These are phyloP conservation scores for Exocentrus adspersus DNA, from an alignment of 2,888 invertebrate genomes.

Conservation along the genomic window DNA sequence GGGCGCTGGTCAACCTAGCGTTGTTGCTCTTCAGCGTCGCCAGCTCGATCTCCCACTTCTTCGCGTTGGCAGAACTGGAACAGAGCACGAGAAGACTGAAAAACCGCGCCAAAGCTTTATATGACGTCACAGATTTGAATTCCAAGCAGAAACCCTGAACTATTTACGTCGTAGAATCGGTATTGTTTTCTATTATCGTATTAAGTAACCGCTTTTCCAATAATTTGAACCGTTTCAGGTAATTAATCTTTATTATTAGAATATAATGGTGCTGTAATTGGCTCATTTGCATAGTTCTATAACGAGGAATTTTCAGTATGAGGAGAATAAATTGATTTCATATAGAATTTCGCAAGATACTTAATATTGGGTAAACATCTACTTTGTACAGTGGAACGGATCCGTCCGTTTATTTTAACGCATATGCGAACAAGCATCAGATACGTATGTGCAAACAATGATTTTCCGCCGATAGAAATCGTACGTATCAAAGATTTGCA, in stretches of 20 bases:
- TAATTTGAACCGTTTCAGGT: slow-evolving; percentile 3
- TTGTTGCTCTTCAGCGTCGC: slow-evolving; percentile 97
- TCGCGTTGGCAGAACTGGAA: slow-evolving; percentile 93
- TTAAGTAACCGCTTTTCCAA: slow-evolving; percentile 2
- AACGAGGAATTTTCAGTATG: no score
- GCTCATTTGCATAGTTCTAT: slow-evolving; percentile 9
- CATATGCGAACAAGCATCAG: no score
- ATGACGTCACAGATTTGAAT: no score
- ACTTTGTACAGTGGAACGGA: no score
- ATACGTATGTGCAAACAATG: background rate
- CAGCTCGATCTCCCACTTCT: slow-evolving; percentile 98
- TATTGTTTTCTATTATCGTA: slow-evolving; percentile 2
- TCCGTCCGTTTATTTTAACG: no score
- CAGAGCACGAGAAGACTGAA: no score
- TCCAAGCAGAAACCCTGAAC: no score
- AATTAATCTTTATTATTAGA: slow-evolving; percentile 13
- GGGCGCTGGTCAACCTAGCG: slow-evolving; percentile 90
- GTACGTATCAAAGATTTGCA: background rate
- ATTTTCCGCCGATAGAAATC: background rate
- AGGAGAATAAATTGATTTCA: no score
- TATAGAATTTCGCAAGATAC: no score
- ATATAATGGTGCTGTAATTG: slow-evolving; percentile 13
- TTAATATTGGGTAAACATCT: no score
- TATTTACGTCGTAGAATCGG: background rate
- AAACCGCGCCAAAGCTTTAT: no score